Percentiles rank a stretch among this genome's conserved stretches.
phyloP scores from a whole-genome alignment of 1,140 invertebrate species.

The Cotesia typhae region DNA sequence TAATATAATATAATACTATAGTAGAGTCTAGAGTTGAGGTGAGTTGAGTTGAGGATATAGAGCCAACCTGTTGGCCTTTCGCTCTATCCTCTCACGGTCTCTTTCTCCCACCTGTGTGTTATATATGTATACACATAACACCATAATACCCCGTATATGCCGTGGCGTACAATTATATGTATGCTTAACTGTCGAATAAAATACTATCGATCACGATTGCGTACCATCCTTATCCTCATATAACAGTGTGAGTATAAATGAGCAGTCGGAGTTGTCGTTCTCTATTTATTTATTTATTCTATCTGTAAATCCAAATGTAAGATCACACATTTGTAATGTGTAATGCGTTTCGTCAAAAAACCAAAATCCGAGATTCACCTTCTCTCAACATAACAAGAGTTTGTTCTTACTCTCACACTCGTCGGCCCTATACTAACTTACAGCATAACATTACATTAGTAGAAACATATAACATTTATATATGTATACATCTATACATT shows the following conservation, averaged over 20 bases:
- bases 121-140: neutral
- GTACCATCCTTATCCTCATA: neutral
- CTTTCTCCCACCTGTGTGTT: constrained; percentile 9
- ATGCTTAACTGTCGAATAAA: neutral
- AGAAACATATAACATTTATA: no score
- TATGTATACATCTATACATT: neutral
- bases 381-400: neutral
- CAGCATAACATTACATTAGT: no score
- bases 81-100: constrained; percentile 23
- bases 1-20: neutral
- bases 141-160: no score
- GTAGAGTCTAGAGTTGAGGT: neutral
- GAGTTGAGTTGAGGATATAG: neutral
- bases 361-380: constrained; percentile 32
- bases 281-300: neutral
- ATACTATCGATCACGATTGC: constrained; percentile 24
- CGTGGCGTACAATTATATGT: neutral
- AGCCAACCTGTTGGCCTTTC: constrained; percentile 15
- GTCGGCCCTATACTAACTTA: neutral
- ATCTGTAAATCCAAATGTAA: no score
- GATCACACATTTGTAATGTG: neutral
- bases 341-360: constrained; percentile 20
- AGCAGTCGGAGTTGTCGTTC: neutral
- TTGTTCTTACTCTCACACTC: constrained; percentile 4
- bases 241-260: no score